These are phyloP conservation scores for Hedychridium roseum DNA, from an alignment of 2,888 invertebrate species.

Conservation along the genomic window DNA sequence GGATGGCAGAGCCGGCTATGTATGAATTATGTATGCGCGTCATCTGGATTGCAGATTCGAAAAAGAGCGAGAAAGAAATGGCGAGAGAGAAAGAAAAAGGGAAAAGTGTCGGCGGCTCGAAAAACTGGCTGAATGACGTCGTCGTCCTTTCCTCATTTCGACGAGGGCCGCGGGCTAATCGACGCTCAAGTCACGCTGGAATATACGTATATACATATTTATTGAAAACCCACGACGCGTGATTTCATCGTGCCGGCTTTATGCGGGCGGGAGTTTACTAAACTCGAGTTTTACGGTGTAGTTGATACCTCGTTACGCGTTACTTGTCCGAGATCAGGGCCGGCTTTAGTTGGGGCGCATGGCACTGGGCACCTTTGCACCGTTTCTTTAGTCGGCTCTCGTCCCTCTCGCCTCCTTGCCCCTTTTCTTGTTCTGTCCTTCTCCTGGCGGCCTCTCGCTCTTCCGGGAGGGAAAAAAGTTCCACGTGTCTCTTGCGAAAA, in stretches of 20 bases:
- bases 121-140: conserved; percentile 26
- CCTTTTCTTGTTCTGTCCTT: too few species aligned
- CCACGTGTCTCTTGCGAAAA: too few species aligned
- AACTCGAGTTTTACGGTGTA: conserved; percentile 32
- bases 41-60: not conserved
- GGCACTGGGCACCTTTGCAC: too few species aligned
- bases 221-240: conserved; percentile 5
- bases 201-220: conserved; percentile 9
- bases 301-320: conserved; percentile 38
- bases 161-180: not conserved
- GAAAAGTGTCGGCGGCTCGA: not conserved
- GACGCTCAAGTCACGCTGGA: not conserved
- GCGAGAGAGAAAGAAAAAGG: not conserved
- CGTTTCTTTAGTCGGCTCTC: too few species aligned
- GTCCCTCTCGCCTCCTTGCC: too few species aligned
- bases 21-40: conserved; percentile 1
- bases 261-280: conserved; percentile 27
- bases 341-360: conserved; percentile 21
- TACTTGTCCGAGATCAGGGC: conserved; percentile 37
- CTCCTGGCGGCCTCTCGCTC: too few species aligned
- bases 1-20: not conserved
- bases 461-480: too few species aligned
- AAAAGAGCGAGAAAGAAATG: too few species aligned
- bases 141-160: not conserved
- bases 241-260: conserved; percentile 11